A percentile compares a stretch with the other conserved stretches of the same genome.
These are phyloP conservation scores for Oryzias curvinotus DNA, from an alignment of 2,113 vertebrate species.

Conservation along the genomic window DNA sequence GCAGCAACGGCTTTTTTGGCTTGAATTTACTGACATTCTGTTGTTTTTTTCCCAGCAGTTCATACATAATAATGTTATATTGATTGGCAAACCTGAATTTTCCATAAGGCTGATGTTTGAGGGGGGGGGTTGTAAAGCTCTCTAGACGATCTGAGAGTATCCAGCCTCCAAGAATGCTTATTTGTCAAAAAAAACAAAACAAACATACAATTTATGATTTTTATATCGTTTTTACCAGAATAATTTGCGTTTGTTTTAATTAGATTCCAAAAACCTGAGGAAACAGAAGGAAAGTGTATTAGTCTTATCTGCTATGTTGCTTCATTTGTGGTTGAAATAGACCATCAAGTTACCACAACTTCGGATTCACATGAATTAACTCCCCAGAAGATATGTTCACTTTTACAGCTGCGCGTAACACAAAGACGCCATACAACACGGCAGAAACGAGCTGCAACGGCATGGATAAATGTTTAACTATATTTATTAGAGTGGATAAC, in stretches of 20 bases:
- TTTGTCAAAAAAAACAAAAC: too few relatives aligned
- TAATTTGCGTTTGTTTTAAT: slow-evolving; percentile 9
- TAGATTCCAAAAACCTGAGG: slow-evolving; percentile 19
- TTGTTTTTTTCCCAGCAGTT: too few relatives aligned
- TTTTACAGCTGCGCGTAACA: slow-evolving; percentile 18
- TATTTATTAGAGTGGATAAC: slow-evolving; percentile 64
- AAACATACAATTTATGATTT: too few relatives aligned
- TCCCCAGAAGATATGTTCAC: slow-evolving; percentile 9
- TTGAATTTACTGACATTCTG: too few relatives aligned
- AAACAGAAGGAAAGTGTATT: slow-evolving; percentile 34
- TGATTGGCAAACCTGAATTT: too few relatives aligned
- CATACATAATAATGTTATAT: too few relatives aligned
- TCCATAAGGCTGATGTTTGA: too few relatives aligned
- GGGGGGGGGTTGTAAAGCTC: too few relatives aligned
- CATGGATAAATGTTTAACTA: slow-evolving; percentile 45
- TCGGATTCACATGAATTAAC: slow-evolving; percentile 27
- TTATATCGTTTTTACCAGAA: neutral
- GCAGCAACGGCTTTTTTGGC: too few relatives aligned
- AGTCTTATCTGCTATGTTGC: slow-evolving; percentile 29
- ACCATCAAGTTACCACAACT: slow-evolving; percentile 53
- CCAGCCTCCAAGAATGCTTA: too few relatives aligned
- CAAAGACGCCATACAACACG: slow-evolving; percentile 30
- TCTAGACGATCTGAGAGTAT: too few relatives aligned
- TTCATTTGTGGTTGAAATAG: slow-evolving; percentile 58
- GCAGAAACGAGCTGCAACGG: slow-evolving; percentile 36